Evolutionary conservation across 2,888 invertebrate genomes (phyloP), one percentile per base, ranked within the genome.

Genomic region (Bellardia bayeri): DNA sequence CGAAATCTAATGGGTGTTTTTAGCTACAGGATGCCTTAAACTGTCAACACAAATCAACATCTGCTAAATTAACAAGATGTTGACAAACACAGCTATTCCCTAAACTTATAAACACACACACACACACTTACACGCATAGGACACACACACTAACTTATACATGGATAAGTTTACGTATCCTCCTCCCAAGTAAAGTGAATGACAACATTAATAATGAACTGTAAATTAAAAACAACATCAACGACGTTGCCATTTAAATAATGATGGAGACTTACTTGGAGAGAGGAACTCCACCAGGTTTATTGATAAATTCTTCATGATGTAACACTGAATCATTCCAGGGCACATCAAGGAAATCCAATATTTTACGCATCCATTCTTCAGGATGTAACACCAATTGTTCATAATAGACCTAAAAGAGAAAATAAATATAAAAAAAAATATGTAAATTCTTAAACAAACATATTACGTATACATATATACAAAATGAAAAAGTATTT

Each of bases 291-390:
- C 98, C 99, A 90, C 98, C 97, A 66, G 97, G 97, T 94, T 97
- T 98, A 94, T 99, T 99, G 93, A 99, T 98, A 93, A 97, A 97
- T 92, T 98, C 97, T 94, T 99, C 98, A 94, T 99, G 99, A 94
- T 99, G 99, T 91, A 99, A 95, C 88, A 99, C 99, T 68, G 97
- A 96, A 89, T 98, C 97, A 94, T 98, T 96, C 99, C 99, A 99
- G 54, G 97, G 97, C 90, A 99, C 95, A 90, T 97, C 97, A 88
- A 99, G 95, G 94, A 99, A 99, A 89, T 95, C 94, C 42, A 99
- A 95, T 91, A 99, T 98, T 92, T 96, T 96, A 89, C 96, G 95
- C 97, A 99, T 96, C 96, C 98, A 97, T 89, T 95, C 95, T 89
- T 96, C 96, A 9, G 99, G 99, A 94, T 98, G 98, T 90, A 99